Evolutionary conservation across 1,140 invertebrate species (phyloP).

Genomic region (Ceratosolen solmsi): DNA sequence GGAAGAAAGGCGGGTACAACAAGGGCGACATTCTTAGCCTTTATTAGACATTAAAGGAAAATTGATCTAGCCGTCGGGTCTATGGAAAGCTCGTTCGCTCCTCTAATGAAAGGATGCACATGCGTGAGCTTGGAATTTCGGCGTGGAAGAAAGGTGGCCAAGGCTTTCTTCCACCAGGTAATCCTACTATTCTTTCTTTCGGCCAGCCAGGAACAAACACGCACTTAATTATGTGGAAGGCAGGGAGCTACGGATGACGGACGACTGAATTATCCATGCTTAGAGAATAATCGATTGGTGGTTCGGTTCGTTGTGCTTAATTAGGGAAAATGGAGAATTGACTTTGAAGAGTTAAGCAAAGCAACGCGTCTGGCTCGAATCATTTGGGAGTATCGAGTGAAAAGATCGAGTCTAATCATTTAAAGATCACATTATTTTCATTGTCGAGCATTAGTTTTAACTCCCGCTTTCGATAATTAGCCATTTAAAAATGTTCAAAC

Average conservation of each 20-base stretch:
- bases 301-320: slow-evolving; percentile 20
- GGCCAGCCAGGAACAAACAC: background rate
- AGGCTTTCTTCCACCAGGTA: background rate
- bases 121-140: background rate
- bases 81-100: too few species aligned
- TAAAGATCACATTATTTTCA: too few species aligned
- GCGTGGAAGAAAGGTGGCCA: background rate
- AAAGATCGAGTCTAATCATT: background rate
- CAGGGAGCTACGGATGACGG: background rate
- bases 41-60: background rate
- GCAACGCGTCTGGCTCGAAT: background rate
- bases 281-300: background rate
- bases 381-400: background rate
- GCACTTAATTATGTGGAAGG: background rate
- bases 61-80: slow-evolving; percentile 21
- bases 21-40: too few species aligned
- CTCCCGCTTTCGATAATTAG: too few species aligned
- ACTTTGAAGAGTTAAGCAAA: background rate
- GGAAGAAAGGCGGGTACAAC: background rate
- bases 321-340: background rate
- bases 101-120: too few species aligned
- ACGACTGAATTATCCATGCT: background rate
- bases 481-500: too few species aligned
- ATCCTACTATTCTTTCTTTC: background rate
- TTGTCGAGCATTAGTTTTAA: too few species aligned